A percentile compares a stretch with the other conserved stretches of the same genome.
Evolutionary conservation across 2,888 invertebrate species (phyloP).

Genomic region (Augochlorella aurata): DNA sequence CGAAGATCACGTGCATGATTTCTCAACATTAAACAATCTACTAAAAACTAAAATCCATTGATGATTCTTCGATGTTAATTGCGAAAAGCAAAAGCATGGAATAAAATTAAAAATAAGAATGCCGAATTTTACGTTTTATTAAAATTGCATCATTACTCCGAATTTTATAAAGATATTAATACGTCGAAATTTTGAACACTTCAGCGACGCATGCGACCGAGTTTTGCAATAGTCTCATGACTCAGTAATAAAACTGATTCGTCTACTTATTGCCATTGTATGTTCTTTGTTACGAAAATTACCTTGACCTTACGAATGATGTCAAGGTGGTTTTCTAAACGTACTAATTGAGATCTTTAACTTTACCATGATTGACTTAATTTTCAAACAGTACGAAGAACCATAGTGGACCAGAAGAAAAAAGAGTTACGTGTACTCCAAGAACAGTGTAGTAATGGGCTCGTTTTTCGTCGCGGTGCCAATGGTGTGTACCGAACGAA

Average conservation of each 20-base stretch:
- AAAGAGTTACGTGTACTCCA: conserved; percentile 24
- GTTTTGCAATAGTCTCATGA: background rate
- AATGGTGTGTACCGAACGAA: conserved; percentile 46
- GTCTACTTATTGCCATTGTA: background rate
- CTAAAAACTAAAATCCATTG: background rate
- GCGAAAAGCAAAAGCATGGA: background rate
- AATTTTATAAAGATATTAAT: conserved; percentile 1
- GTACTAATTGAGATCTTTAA: background rate
- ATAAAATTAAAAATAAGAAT: background rate
- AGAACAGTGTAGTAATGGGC: conserved; percentile 31
- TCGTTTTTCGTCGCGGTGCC: conserved; percentile 49
- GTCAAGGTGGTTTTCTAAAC: conserved; percentile 24
- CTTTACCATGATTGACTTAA: conserved; percentile 12
- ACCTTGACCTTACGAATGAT: conserved; percentile 34
- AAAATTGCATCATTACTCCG: background rate
- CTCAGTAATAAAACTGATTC: conserved; percentile 11
- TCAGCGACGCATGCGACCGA: background rate
- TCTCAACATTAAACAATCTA: background rate
- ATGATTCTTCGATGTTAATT: conserved; percentile 38
- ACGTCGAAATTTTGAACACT: background rate
- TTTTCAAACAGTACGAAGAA: conserved; percentile 49
- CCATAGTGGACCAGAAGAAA: conserved; percentile 16
- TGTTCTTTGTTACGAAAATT: conserved; percentile 21
- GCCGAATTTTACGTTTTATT: background rate
- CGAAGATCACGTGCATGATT: conserved; percentile 44